Base-by-base conservation (phyloP, 2,888 invertebrate genomes). In the Perizoma flavofasciatum region DNA sequence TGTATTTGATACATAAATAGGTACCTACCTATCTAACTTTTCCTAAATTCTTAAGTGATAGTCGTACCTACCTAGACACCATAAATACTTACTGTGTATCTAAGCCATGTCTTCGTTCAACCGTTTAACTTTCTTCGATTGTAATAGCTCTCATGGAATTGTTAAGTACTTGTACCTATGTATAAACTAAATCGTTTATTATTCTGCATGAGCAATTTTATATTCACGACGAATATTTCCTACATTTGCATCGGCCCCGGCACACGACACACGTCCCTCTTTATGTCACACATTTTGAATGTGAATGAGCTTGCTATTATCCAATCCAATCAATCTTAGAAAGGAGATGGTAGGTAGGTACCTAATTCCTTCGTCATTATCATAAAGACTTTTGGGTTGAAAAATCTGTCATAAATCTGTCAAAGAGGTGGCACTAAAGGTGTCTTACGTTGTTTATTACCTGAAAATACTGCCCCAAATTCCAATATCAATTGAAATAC, bases 251-350 rank as follows among this genome's bases (percentile, higher is more conserved):
- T 78, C 77, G 71, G 72, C 72, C 71, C 76, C 74, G 85, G 90
- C 90, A 90, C 90, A 88, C 89, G 90, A 85, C 90, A 61, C 88
- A 89, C 89, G 90, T 88, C 83, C 81, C 79, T 73, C 75, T 74
- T 59, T 67, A 65, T 82, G 78, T 70, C 69, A 67, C 75, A 68
- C 74, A 65, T 71, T 71, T 77, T 76, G 89, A 88, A 90, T 90
- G 46, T 62, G 58, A 66, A 70, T 66, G 10, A 67, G 59, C 22
- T 22, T 22, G 22, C 58, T 50, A 63, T 66, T 62, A 63, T 63
- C 57, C 50, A 63, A 65, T 66, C 3, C 22, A 22, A 22, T 22
- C 22, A 22, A 61, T 59, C 9, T 35, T 10, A 43, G 22, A 60
- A 48, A 52, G 35, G 39, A 51, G 44, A 6, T 37, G 22, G 22